Percentiles rank a stretch among this genome's conserved stretches.
These are phyloP conservation scores for Oryzias javanicus DNA, from an alignment of 2,113 vertebrate species.

Conservation along the genomic window DNA sequence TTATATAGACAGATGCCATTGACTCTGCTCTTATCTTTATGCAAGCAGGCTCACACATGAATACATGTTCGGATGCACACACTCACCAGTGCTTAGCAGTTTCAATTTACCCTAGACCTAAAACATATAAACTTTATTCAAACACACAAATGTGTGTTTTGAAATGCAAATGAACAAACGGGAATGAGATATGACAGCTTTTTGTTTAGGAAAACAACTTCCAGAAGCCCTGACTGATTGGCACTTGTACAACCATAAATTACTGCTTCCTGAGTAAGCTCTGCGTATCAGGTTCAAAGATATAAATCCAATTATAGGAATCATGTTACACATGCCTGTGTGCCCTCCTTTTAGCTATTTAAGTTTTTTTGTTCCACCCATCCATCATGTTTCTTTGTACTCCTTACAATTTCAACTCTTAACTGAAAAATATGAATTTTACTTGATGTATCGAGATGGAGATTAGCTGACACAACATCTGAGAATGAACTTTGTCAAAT, in stretches of 20 bases:
- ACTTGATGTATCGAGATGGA: no score
- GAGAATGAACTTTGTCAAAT: neutral
- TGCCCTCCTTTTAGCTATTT: slow-evolving; percentile 32
- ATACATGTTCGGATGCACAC: neutral
- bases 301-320: slow-evolving; percentile 14
- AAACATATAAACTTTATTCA: no score
- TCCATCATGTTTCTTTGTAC: neutral
- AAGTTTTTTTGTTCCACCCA: slow-evolving; percentile 18
- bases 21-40: slow-evolving; percentile 45
- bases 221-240: slow-evolving; percentile 3
- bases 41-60: slow-evolving; percentile 21
- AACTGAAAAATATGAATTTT: neutral
- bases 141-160: no score
- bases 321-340: slow-evolving; percentile 40
- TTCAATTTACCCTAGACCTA: neutral
- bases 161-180: neutral
- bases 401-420: slow-evolving; percentile 18
- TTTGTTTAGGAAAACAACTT: slow-evolving; percentile 8
- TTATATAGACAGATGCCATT: slow-evolving; percentile 57
- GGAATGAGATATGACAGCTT: neutral
- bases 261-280: slow-evolving; percentile 14
- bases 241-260: slow-evolving; percentile 8
- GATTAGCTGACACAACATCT: neutral
- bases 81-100: neutral
- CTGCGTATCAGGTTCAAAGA: slow-evolving; percentile 39